These are phyloP conservation scores for Pogonognathellus flavescens DNA, from an alignment of 1,140 invertebrate species.

Conservation along the genomic window DNA sequence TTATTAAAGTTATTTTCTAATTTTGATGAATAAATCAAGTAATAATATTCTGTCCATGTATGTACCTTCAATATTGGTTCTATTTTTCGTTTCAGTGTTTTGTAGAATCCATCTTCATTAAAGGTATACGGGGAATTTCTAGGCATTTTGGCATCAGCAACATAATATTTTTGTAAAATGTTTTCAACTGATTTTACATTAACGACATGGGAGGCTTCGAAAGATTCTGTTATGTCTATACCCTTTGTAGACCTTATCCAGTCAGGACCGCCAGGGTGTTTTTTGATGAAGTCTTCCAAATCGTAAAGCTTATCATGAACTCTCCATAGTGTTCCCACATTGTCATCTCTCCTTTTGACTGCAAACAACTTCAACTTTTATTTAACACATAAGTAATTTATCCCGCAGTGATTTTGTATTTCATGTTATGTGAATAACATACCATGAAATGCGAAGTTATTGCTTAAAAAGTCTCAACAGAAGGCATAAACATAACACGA, in stretches of 20 bases:
- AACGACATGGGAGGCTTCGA: slow-evolving; percentile 78
- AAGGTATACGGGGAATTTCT: slow-evolving; percentile 80
- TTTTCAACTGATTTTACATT: slow-evolving; percentile 69
- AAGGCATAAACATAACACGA: no score
- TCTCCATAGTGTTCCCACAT: slow-evolving; percentile 84
- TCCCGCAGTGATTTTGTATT: no score
- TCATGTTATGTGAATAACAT: no score
- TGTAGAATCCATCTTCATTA: slow-evolving; percentile 79
- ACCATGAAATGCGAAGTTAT: no score
- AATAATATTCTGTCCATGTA: no score
- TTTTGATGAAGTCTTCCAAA: slow-evolving; percentile 76
- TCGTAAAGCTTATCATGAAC: slow-evolving; percentile 83
- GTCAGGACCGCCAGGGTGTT: slow-evolving; percentile 84
- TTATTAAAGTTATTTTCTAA: no score
- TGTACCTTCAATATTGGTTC: slow-evolving; percentile 71
- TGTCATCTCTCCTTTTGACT: slow-evolving; percentile 72
- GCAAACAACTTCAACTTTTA: no score
- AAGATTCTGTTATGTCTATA: slow-evolving; percentile 83
- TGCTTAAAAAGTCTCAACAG: no score
- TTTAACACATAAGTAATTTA: no score
- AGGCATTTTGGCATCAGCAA: slow-evolving; percentile 73
- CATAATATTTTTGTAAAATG: slow-evolving; percentile 76
- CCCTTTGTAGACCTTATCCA: slow-evolving; percentile 81
- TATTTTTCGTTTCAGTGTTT: slow-evolving; percentile 75
- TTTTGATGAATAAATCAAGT: no score